A percentile compares a stretch with the other conserved stretches of the same genome.
These are phyloP conservation scores for Coregonus suidteri DNA, from an alignment of 2,797 vertebrate species.

Conservation along the genomic window DNA sequence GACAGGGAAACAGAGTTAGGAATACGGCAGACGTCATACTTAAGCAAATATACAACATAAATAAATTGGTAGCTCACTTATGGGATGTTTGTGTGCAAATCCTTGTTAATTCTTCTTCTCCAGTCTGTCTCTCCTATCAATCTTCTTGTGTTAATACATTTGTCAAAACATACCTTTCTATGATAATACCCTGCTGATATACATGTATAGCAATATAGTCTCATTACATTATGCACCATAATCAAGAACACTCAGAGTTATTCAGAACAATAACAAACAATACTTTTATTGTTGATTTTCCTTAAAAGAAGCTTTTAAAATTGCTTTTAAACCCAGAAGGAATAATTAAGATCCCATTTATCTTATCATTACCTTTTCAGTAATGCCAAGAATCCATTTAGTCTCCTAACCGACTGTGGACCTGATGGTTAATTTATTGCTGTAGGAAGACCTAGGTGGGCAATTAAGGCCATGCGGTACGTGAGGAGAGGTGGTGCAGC, in stretches of 20 bases:
- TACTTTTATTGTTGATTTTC: background rate
- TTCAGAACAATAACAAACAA: background rate
- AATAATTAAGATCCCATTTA: constrained; percentile 57
- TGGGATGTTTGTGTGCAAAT: background rate
- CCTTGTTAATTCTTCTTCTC: constrained; percentile 1
- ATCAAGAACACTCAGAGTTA: background rate
- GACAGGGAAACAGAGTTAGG: background rate
- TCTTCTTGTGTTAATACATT: background rate
- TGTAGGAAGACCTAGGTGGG: constrained; percentile 37
- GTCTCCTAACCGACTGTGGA: constrained; percentile 52
- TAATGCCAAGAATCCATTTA: constrained; percentile 59
- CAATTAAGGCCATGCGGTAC: constrained; percentile 34
- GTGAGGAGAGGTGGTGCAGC: constrained; percentile 16
- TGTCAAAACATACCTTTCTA: background rate
- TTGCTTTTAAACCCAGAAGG: constrained; percentile 16
- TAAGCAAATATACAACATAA: background rate
- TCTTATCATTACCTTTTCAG: constrained; percentile 54
- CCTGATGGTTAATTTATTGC: constrained; percentile 58
- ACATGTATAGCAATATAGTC: background rate
- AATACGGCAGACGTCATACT: background rate
- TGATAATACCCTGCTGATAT: background rate
- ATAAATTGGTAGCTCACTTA: background rate
- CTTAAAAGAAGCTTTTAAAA: background rate
- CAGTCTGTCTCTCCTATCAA: background rate
- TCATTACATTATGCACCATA: background rate